A percentile compares a stretch with the other conserved stretches of the same genome.
phyloP scores from a whole-genome alignment of 2,797 vertebrate species.

The Trichosurus vulpecula region DNA sequence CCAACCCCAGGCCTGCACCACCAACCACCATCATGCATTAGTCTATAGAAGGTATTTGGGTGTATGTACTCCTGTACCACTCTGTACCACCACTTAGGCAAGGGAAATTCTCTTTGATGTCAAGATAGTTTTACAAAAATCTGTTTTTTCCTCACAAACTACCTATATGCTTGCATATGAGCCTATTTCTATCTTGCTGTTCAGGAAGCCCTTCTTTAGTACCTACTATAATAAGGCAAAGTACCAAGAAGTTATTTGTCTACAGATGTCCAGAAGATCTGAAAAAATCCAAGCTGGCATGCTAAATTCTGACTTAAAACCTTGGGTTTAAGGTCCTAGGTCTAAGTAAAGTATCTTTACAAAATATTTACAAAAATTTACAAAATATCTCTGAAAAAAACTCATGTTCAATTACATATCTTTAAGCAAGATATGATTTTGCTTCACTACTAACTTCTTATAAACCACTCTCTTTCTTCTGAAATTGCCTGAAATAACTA shows the following conservation, averaged over 20 bases:
- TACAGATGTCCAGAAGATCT: not conserved
- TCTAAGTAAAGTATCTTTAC: not conserved
- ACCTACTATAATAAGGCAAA: not conserved
- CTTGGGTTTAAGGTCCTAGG: not conserved
- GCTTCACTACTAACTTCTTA: not conserved
- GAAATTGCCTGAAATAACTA: not conserved
- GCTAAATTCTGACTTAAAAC: not conserved
- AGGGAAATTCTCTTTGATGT: constrained; percentile 87
- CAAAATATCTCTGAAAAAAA: constrained; percentile 1
- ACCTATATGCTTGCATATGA: not conserved
- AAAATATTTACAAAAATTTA: not conserved
- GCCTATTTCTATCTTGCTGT: not conserved
- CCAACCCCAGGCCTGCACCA: constrained; percentile 91
- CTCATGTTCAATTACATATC: not conserved
- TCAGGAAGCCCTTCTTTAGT: not conserved
- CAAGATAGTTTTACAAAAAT: constrained; percentile 14
- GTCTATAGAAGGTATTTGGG: constrained; percentile 93
- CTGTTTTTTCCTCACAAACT: not conserved
- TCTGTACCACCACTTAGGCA: constrained; percentile 97
- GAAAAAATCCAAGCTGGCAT: not conserved
- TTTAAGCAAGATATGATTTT: constrained; percentile 27
- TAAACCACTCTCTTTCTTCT: not conserved
- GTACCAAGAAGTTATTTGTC: not conserved
- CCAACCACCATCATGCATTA: constrained; percentile 93
- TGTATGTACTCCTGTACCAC: constrained; percentile 94